Conservation (phyloP, 2,113 vertebrate genomes). For the Ceratotherium simum region DNA sequence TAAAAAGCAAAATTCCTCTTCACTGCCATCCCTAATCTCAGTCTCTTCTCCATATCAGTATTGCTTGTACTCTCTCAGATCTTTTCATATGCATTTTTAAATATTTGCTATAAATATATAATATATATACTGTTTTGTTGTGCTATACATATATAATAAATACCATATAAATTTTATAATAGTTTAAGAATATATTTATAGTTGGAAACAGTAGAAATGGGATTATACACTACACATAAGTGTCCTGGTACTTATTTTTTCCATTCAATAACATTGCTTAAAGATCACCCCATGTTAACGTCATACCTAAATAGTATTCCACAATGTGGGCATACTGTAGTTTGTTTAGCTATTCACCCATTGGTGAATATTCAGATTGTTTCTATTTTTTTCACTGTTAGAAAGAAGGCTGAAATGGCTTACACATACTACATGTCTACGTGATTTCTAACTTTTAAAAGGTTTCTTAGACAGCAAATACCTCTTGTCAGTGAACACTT, state of each 20-base stretch:
- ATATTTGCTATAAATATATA: not conserved
- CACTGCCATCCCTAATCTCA: not conserved
- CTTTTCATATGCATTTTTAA: not conserved
- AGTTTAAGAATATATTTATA: conserved; percentile 11
- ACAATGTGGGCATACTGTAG: not conserved
- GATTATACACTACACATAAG: not conserved
- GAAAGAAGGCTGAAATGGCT: not conserved
- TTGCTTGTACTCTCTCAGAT: not conserved
- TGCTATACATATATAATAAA: not conserved
- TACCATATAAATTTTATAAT: not conserved
- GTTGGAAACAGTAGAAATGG: not conserved
- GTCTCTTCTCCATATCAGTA: not conserved
- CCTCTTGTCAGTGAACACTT: not conserved
- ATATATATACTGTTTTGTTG: not conserved
- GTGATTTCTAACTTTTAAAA: conserved; percentile 30
- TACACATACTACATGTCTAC: not conserved
- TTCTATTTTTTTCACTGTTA: not conserved
- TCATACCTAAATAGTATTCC: not conserved
- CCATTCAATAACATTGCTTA: not conserved
- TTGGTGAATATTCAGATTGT: not conserved
- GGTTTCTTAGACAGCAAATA: not conserved
- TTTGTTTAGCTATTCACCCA: not conserved
- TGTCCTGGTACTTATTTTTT: not conserved
- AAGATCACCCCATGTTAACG: not conserved
- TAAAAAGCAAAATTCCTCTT: not conserved